Base-by-base conservation (phyloP, 1,140 invertebrate species). In the Rhopalosiphum padi region DNA sequence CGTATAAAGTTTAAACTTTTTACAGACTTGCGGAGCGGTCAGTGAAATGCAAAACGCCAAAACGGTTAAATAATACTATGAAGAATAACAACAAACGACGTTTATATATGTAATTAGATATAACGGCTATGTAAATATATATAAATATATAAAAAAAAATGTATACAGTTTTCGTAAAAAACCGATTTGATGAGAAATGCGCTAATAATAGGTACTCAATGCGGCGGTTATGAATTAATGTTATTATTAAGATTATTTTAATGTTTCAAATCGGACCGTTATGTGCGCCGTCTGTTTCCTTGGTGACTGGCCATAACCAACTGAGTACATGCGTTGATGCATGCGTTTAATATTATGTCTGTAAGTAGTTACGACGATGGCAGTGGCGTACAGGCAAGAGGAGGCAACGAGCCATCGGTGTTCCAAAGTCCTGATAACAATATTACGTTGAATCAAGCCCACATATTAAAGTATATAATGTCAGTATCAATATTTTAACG, bases 341-440 rank as follows among this genome's bases (percentile, higher is more conserved):
- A 51, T 35, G 35, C 77, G 48, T 25, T 30, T 43, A 30, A 43
- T 25, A 18, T 82, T 25, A 18, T 91, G 53, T 37, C n/a, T 77
- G 30, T 77, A 77, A 77, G 51, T 37, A 90, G 23, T 25, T 11
- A 37, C 23, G 22, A 25, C 53, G 48, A 23, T 30, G 37, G 55
- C 41, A n/a, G 25, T 41, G 83, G 83, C 5, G 85, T 15, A 86
- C 37, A 11, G 37, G 37, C 23, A 41, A 25, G 23, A 41, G 37
- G 41, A 86, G 25, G 85, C 37, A 43, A 86, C 41, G 8, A 18
- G 25, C 48, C 43, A 7, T 22, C 48, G 43, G 25, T 46, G 89
- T 53, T 90, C 11, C 89, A 55, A 90, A 90, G 89, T 90, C 89
- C 53, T 37, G 89, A 90, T 90, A 90, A 90, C 35, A 41, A 60